Evolutionary conservation across 2,888 invertebrate species (phyloP).

Genomic region (Eledona agricola): DNA sequence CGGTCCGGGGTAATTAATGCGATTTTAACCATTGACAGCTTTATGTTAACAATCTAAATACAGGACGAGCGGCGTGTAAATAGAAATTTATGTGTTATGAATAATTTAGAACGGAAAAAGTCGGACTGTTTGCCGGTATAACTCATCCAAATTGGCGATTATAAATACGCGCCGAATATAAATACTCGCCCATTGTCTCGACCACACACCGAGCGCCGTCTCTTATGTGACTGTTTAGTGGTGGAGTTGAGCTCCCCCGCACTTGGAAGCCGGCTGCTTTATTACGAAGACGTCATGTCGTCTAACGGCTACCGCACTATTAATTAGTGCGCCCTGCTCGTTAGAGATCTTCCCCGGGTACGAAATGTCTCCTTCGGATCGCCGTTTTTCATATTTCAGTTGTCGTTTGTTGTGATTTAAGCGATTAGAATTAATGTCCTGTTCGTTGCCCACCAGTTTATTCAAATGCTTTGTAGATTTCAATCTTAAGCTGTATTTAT

Average conservation of each 20-base stretch:
- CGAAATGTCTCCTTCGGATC: constrained; percentile 8
- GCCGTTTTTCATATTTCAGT: background rate
- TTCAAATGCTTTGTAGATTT: too few relatives aligned
- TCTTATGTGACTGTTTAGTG: constrained; percentile 27
- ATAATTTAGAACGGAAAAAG: constrained; percentile 57
- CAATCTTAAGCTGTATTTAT: too few relatives aligned
- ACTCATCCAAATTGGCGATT: constrained; percentile 60
- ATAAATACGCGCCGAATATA: constrained; percentile 56
- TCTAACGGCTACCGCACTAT: constrained; percentile 41
- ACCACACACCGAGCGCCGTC: constrained; percentile 49
- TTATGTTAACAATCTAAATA: constrained; percentile 59
- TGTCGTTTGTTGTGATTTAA: too few relatives aligned
- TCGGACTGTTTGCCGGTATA: constrained; percentile 54
- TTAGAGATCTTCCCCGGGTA: too few relatives aligned
- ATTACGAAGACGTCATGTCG: constrained; percentile 41
- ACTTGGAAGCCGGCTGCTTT: constrained; percentile 41
- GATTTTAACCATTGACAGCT: constrained; percentile 59
- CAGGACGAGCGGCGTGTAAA: constrained; percentile 55
- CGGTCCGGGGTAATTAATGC: constrained; percentile 54
- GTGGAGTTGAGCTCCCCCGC: constrained; percentile 36
- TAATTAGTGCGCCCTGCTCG: constrained; percentile 38
- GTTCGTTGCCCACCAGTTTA: too few relatives aligned
- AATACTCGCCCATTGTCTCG: constrained; percentile 53
- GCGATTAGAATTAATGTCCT: too few relatives aligned
- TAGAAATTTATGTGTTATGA: constrained; percentile 60